Conservation (phyloP, 2,888 invertebrate genomes). For the Acleris sparsana region DNA sequence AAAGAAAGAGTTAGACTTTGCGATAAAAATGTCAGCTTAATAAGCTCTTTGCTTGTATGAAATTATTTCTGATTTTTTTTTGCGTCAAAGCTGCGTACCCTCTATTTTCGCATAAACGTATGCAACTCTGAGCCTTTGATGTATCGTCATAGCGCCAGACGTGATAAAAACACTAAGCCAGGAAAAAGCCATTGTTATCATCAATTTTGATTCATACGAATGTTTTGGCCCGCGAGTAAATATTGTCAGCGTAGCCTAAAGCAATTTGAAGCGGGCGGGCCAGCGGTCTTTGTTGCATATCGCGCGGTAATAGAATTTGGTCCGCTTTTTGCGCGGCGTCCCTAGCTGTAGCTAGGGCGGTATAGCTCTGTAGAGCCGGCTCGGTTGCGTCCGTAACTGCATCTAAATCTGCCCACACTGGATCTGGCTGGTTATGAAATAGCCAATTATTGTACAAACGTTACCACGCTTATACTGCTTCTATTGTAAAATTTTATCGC, state of each 20-base stretch:
- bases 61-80: neutral
- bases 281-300: constrained; percentile 83
- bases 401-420: constrained; percentile 73
- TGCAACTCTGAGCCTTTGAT: constrained; percentile 10
- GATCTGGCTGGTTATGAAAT: constrained; percentile 59
- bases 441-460: constrained; percentile 52
- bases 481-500: constrained; percentile 38
- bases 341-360: constrained; percentile 46
- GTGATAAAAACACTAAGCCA: constrained; percentile 29
- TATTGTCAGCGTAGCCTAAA: constrained; percentile 79
- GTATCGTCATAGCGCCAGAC: constrained; percentile 1
- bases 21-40: too few species aligned
- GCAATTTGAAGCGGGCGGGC: constrained; percentile 78
- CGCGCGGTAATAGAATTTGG: constrained; percentile 82
- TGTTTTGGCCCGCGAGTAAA: constrained; percentile 71
- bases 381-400: constrained; percentile 79
- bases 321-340: constrained; percentile 78
- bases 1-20: too few species aligned
- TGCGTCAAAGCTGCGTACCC: neutral
- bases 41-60: neutral
- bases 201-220: constrained; percentile 63
- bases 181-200: constrained; percentile 37
- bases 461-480: constrained; percentile 14
- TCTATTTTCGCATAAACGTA: too few species aligned
- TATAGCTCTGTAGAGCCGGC: constrained; percentile 71